Conservation (phyloP, 2,113 vertebrate genomes). For the Sebastes schlegelii region DNA sequence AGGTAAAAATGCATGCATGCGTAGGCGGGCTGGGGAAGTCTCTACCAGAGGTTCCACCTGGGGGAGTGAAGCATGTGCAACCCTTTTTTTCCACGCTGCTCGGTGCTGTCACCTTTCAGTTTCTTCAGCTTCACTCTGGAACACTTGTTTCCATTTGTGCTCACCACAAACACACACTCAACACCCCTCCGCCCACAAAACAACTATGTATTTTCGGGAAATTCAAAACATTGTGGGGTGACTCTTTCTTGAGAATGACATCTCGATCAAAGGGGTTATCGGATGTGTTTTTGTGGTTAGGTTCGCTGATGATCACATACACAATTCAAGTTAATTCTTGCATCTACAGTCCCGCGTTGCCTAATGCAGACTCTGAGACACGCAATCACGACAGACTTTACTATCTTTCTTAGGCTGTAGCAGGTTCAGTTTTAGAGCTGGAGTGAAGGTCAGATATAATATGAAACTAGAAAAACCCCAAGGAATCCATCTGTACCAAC, state of each 20-base stretch:
- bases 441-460: too few species aligned
- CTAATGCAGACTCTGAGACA: neutral
- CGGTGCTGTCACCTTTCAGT: slow-evolving; percentile 1
- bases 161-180: neutral
- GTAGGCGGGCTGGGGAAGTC: slow-evolving; percentile 55
- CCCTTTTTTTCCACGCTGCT: slow-evolving; percentile 55
- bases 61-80: slow-evolving; percentile 34
- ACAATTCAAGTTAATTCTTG: neutral
- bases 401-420: too few species aligned
- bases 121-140: neutral
- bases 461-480: too few species aligned
- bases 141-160: slow-evolving; percentile 36
- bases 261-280: neutral
- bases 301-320: neutral
- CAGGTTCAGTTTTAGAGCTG: too few species aligned
- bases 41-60: slow-evolving; percentile 33
- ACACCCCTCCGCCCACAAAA: slow-evolving; percentile 17
- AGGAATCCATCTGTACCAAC: too few species aligned
- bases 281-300: neutral
- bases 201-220: slow-evolving; percentile 40
- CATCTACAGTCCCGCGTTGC: neutral
- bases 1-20: neutral
- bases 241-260: slow-evolving; percentile 9
- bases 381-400: too few species aligned
- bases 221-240: slow-evolving; percentile 24